Evolutionary conservation across 2,797 vertebrate species (phyloP), one percentile per base, ranked within the genome.

Genomic region (Distichodus sexfasciatus): DNA sequence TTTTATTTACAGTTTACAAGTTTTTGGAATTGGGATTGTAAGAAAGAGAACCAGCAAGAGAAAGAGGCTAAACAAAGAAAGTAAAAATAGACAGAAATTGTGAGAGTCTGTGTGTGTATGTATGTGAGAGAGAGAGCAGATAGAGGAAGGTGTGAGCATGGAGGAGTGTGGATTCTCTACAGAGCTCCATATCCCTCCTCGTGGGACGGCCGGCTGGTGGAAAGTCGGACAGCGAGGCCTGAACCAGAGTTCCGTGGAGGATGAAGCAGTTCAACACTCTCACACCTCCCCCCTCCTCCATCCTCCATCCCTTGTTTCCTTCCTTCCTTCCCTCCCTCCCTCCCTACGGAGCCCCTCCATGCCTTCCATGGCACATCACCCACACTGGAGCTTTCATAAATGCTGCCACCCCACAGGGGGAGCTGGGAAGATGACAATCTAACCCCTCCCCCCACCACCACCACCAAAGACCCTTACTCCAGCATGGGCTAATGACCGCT

Each of bases 401-500:
- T 48, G 66, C 47, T 43, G 38, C 62, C 38, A 61, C 54, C 75
- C 67, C 62, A 58, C 69, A 43, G 80, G 66, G 53, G 72, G 33
- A 68, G 62, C 70, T 58, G 62, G 62, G 76, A 74, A 67, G 76
- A 54, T 19, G 35, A 12, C 72, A 77, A 72, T 77, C 41, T 46
- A 44, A n/a, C n/a, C n/a, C n/a, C n/a, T n/a, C n/a, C n/a, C n/a
- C n/a, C n/a, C n/a, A n/a, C n/a, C n/a, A n/a, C 73, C 63, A 75
- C 57, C 66, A 61, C 43, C 44, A 24, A 60, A 72, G 75, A 63
- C 72, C 66, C 69, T 79, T 74, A 77, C 70, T 76, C 66, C 71
- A 74, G 72, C 76, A 74, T 19, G 69, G 81, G 66, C 72, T 87
- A 87, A 89, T 84, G 79, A 81, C 72, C 79, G 79, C 81, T 66